Base-by-base conservation (phyloP, 2,888 invertebrate species). In the Dyspetes luteomarginatus region DNA sequence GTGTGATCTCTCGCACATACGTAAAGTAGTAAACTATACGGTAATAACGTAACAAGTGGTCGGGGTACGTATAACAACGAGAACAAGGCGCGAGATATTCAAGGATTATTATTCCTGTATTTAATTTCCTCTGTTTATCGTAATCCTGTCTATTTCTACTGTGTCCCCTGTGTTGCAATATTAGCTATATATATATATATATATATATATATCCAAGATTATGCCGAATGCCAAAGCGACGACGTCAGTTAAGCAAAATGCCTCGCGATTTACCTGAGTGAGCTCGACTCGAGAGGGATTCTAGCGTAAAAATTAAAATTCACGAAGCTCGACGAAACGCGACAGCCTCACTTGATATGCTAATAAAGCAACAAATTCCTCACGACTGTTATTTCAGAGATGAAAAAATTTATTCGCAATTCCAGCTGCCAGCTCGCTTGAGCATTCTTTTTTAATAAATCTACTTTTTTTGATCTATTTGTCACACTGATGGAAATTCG, bases 11-110 rank as follows among this genome's bases (percentile, higher is more conserved):
- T 71, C 67, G 60, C 26, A 48, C 22, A 26, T 30, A 55, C 48
- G 62, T 30, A 15, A n/a, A n/a, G 19, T 45, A 5, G 30, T 56
- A 60, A 64, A 58, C 36, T 62, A 45, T 45, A 30, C 15, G 56
- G 19, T 62, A 68, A 64, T 64, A 73, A 76, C 64, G 60, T 68
- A 81, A 81, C 80, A 64, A 76, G 55, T 48, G 60, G 71, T 71
- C 43, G 52, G 36, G 62, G 72, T 62, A 62, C 76, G 41, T 24
- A 72, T 19, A 22, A 43, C 41, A 71, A 30, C 26, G 15, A 55
- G 45, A 56, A 56, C 72, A 41, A 62, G 55, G 17, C 72, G 45
- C 55, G 76, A 67, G 45, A 76, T 68, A 50, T 50, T 76, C 80
- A 81, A 81, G 80, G 76, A 76, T 68, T 41, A 73, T 72, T 62